Evolutionary conservation across 1,140 invertebrate genomes (phyloP).

Genomic region (Nasonia longicornis): DNA sequence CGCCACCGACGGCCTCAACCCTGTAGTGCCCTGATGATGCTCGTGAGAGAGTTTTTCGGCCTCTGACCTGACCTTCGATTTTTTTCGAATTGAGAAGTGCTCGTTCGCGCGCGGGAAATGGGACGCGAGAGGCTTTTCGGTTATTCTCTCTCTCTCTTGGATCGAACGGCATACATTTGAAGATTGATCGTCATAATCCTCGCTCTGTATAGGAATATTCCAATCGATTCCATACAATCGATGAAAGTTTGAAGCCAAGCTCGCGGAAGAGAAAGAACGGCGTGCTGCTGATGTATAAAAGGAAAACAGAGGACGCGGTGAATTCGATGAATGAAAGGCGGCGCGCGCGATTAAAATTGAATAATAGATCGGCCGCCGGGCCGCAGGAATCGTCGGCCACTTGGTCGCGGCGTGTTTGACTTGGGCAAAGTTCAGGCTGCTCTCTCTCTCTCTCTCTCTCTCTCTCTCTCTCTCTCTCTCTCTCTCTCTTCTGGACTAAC

Average conservation of each 20-base stretch:
- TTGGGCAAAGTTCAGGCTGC: neutral
- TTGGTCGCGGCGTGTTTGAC: neutral
- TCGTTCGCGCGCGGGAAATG: neutral
- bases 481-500: neutral
- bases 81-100: neutral
- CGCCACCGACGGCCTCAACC: neutral
- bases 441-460: too few relatives aligned
- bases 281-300: neutral
- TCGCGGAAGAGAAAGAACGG: too few relatives aligned
- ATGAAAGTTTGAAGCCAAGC: too few relatives aligned
- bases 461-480: too few relatives aligned
- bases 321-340: slow-evolving; percentile 12
- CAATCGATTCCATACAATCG: too few relatives aligned
- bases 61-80: neutral
- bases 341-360: slow-evolving; percentile 20
- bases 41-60: neutral
- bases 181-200: too few relatives aligned
- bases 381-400: neutral
- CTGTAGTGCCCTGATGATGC: neutral
- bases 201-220: too few relatives aligned
- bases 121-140: neutral
- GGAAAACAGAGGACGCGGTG: neutral
- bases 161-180: too few relatives aligned
- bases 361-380: slow-evolving; percentile 12
- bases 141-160: too few relatives aligned